A percentile compares a stretch with the other conserved stretches of the same genome.
Conservation (phyloP, 2,113 vertebrate species). For the Corynorhinus townsendii region DNA sequence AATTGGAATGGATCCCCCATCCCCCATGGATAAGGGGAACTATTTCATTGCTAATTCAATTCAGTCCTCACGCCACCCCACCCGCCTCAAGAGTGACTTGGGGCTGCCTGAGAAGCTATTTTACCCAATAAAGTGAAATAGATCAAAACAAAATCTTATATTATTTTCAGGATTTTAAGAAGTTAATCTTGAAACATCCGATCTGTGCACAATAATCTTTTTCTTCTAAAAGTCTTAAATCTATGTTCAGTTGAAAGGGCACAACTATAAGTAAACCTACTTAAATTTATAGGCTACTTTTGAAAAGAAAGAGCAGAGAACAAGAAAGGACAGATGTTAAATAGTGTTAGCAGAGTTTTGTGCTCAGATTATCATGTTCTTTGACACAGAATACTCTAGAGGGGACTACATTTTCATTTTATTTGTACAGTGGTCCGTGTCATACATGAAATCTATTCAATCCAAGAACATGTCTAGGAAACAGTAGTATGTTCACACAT, state of each 20-base stretch:
- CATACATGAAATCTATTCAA: neutral
- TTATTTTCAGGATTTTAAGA: neutral
- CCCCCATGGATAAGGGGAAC: neutral
- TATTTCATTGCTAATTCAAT: neutral
- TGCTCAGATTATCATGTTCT: neutral
- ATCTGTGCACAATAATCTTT: neutral
- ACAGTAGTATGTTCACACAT: neutral
- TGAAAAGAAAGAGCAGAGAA: neutral
- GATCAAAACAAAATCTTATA: neutral
- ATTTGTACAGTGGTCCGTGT: neutral
- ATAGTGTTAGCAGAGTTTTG: neutral
- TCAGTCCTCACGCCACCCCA: accelerated
- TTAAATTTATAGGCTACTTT: neutral
- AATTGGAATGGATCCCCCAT: neutral
- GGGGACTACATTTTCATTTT: neutral
- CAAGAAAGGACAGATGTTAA: neutral
- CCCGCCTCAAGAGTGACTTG: neutral
- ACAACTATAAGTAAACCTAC: neutral
- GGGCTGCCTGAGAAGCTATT: neutral
- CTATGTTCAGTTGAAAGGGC: neutral
- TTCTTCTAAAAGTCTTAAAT: neutral
- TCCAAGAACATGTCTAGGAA: neutral
- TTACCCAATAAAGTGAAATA: neutral
- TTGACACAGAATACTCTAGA: neutral
- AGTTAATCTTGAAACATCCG: neutral